Evolutionary conservation across 2,113 vertebrate genomes (phyloP), one percentile per base, ranked within the genome.

Genomic region (Macquaria ambigua): DNA sequence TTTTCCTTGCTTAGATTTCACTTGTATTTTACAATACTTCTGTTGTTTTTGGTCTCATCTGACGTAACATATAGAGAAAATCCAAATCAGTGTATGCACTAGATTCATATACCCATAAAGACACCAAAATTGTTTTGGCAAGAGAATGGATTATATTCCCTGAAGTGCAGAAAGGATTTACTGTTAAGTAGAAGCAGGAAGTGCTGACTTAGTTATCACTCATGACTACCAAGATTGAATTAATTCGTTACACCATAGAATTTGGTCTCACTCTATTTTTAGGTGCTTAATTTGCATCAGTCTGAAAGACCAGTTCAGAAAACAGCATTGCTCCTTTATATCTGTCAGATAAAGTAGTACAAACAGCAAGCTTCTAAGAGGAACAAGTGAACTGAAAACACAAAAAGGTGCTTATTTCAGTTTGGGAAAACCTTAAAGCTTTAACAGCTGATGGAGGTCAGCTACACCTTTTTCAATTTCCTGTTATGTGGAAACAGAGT

Each of bases 191-290:
- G n/a, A 62, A 63, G 69, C 62, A 84, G 34, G 37, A 83, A 63
- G 73, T 74, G 5, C 53, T 77, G 52, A 69, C 61, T 72, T 25
- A 43, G 20, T n/a, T 20, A 43, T 48, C 34, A 52, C 46, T 41
- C 21, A 25, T 82, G 78, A 71, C 46, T 50, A 43, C n/a, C 12
- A 11, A 6, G 68, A 50, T 23, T 56, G 34, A 69, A 83, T 74
- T 61, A 62, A 63, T 76, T 80, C 39, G 43, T 63, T 56, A 28
- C 52, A 78, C 56, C 64, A 70, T 62, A 66, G 52, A 74, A 71
- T 72, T 74, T 71, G 23, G 11, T 77, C 43, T 79, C 48, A 10
- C 11, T 78, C 50, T 81, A 85, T 84, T 58, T 89, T 75, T 69
- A 55, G 53, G 11, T 25, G 20, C 5, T 39, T 63, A 25, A 69